Evolutionary conservation across 2,888 invertebrate species (phyloP).

Genomic region (Caenorhabditis virilis): DNA sequence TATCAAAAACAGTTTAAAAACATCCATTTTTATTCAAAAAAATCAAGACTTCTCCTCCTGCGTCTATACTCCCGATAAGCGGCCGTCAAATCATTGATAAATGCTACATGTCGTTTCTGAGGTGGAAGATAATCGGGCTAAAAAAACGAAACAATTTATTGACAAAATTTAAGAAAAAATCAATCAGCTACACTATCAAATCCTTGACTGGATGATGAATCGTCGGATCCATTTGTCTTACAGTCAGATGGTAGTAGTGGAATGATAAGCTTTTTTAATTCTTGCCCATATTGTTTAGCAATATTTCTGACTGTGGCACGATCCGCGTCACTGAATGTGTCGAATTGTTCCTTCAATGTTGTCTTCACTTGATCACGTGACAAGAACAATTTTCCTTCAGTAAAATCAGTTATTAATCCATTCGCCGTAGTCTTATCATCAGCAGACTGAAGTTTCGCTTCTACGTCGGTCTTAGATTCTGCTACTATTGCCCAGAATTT

Average conservation of each 20-base stretch:
- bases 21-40: not conserved
- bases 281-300: conserved; percentile 30
- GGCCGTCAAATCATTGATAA: conserved; percentile 25
- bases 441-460: conserved; percentile 14
- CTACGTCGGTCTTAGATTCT: conserved; percentile 27
- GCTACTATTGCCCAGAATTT: conserved; percentile 26
- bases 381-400: conserved; percentile 21
- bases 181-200: conserved; percentile 17
- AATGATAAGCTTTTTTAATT: conserved; percentile 26
- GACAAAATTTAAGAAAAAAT: not conserved
- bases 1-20: not conserved
- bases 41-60: not conserved
- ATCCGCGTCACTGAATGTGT: conserved; percentile 21
- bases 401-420: conserved; percentile 14
- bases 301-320: conserved; percentile 27
- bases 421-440: conserved; percentile 13
- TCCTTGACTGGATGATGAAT: conserved; percentile 10
- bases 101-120: conserved; percentile 17
- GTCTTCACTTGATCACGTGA: conserved; percentile 6
- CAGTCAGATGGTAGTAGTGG: conserved; percentile 22
- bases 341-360: conserved; percentile 3
- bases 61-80: conserved; percentile 17
- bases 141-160: not conserved
- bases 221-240: conserved; percentile 7
- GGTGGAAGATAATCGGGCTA: conserved; percentile 16